Percentiles rank a stretch among this genome's conserved stretches.
These are phyloP conservation scores for Lymantria dispar DNA, from an alignment of 2,888 invertebrate genomes.

Conservation along the genomic window DNA sequence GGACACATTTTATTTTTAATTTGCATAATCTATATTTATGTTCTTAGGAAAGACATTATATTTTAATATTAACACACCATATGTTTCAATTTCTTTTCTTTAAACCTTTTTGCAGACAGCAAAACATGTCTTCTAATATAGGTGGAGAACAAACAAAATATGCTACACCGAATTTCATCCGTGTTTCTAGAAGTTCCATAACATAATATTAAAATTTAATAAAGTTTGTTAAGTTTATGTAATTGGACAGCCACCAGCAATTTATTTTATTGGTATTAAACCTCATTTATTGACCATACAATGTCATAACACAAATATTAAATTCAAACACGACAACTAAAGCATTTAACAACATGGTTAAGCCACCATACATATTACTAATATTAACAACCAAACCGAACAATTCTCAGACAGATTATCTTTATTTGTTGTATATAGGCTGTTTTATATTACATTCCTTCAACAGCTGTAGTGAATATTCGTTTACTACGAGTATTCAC, in stretches of 20 bases:
- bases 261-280: background rate
- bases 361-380: background rate
- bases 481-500: too few species aligned
- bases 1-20: too few species aligned
- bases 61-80: too few species aligned
- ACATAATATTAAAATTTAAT: background rate
- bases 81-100: too few species aligned
- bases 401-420: background rate
- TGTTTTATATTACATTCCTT: constrained; percentile 1
- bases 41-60: too few species aligned
- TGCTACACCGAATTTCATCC: too few species aligned
- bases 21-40: too few species aligned
- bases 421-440: background rate
- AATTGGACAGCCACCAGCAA: constrained; percentile 1
- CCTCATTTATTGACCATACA: background rate
- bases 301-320: background rate
- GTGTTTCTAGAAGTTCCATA: background rate
- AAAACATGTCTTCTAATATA: too few species aligned
- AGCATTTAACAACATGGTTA: background rate
- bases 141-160: too few species aligned
- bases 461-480: too few species aligned
- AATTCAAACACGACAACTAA: background rate
- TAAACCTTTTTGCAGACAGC: too few species aligned
- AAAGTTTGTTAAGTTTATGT: background rate
- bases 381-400: background rate